phyloP scores from a whole-genome alignment of 2,113 vertebrate genomes.

The Mesoclemmys tuberculata region DNA sequence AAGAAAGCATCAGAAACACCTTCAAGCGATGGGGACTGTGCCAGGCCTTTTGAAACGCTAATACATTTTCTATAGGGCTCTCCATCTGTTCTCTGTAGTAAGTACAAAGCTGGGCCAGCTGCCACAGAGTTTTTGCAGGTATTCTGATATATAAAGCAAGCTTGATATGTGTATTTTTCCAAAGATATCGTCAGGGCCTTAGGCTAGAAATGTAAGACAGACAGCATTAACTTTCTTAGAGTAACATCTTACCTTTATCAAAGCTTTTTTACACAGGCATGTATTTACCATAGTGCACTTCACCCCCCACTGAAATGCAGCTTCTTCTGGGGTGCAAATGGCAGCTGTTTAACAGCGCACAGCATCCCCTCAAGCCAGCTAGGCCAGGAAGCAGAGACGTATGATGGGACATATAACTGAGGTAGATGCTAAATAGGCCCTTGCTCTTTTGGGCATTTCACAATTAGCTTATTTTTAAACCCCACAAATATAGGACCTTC shows the following conservation, averaged over 20 bases:
- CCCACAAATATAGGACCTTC: neutral
- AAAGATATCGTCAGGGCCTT: conserved; percentile 2
- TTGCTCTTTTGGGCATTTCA: fast-evolving
- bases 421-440: neutral
- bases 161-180: conserved; percentile 9
- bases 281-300: neutral
- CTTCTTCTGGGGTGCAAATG: neutral
- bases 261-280: neutral
- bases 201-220: neutral
- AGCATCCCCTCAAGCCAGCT: neutral
- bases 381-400: neutral
- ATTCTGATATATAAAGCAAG: conserved; percentile 26
- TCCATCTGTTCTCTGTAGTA: conserved; percentile 62
- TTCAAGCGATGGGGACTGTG: conserved; percentile 49
- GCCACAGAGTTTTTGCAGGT: conserved; percentile 23
- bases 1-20: conserved; percentile 58
- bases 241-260: neutral
- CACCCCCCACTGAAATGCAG: neutral
- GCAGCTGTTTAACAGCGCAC: neutral
- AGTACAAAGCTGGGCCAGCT: conserved; percentile 40
- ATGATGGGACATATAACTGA: neutral
- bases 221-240: neutral
- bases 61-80: conserved; percentile 45
- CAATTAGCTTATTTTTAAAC: conserved; percentile 5
- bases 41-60: conserved; percentile 62